Base-by-base conservation (phyloP, 2,888 invertebrate species). In the Dorcus parallelipipedus region DNA sequence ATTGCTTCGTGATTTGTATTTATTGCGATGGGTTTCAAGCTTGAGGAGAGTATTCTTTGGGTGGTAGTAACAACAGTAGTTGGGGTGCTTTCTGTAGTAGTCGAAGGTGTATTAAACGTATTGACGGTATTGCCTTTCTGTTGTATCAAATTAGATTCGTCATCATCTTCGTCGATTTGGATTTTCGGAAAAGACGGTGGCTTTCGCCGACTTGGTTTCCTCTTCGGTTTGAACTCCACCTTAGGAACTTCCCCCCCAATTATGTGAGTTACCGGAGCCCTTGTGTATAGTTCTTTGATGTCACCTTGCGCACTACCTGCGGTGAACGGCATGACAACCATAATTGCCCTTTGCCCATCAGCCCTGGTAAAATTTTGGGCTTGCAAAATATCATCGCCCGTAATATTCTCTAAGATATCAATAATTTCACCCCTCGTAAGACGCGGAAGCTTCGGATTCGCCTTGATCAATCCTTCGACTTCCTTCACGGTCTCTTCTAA, bases 261-360 rank as follows among this genome's bases (percentile, higher is more conserved):
- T 48, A 86, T 80, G 71, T 84, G 82, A 1, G 84, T 81, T 60
- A 88, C 78, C 1, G 89, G 88, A 47, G 85, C 82, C 72, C 83
- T 85, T 2, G 87, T 88, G 67, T 84, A 88, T 1, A 88, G 73
- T 65, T 88, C 87, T 68, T 86, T 83, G 52, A 88, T 76, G 57
- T 74, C 76, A 3, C 81, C 79, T 1, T 81, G 80, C 1, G 82
- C 80, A 64, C 84, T 83, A 40, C 84, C 77, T 5, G 84, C 81
- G 48, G 85, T 83, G 67, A 86, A 84, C 0, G 89, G 88, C 65
- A 88, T 75, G 0, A 89, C 89, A 0, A 88, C 83, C 83, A 85
- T 86, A 14, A 89, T 72, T 0, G 86, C 83, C 64, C 81, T 78
- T 50, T 78, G 74, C 42, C 80, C 77, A 40, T 82, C 76, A 33